Conservation (phyloP, 2,888 invertebrate genomes). For the Biston stratarius region DNA sequence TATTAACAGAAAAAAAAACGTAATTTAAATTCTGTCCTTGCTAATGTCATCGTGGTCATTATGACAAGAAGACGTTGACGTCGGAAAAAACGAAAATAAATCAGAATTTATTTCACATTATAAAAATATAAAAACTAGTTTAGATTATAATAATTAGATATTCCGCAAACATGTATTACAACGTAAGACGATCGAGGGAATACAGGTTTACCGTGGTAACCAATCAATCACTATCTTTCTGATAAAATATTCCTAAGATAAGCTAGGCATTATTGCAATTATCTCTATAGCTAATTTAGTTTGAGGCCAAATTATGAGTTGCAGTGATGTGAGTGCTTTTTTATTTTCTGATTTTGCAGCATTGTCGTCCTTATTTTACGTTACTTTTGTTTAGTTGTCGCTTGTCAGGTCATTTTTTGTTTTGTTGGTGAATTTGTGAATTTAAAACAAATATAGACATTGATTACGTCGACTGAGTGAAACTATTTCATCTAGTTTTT, state of each 20-base stretch:
- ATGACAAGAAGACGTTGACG: slow-evolving; percentile 16
- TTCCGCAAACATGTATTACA: slow-evolving; percentile 57
- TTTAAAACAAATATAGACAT: too few relatives aligned
- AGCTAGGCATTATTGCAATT: slow-evolving; percentile 34
- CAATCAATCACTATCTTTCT: slow-evolving; percentile 45
- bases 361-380: background rate
- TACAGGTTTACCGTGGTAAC: slow-evolving; percentile 76
- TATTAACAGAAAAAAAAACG: background rate
- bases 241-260: slow-evolving; percentile 32
- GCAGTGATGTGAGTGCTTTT: slow-evolving; percentile 39
- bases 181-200: slow-evolving; percentile 67
- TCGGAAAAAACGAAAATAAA: slow-evolving; percentile 14
- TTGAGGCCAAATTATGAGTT: slow-evolving; percentile 38
- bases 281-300: slow-evolving; percentile 24
- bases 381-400: background rate
- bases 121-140: slow-evolving; percentile 23
- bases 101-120: background rate
- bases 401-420: too few relatives aligned
- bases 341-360: background rate
- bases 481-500: background rate
- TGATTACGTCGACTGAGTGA: too few relatives aligned
- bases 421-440: too few relatives aligned
- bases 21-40: slow-evolving; percentile 4
- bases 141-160: slow-evolving; percentile 1
- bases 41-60: slow-evolving; percentile 14